Percentiles rank a stretch among this genome's conserved stretches.
phyloP scores from a whole-genome alignment of 2,888 invertebrate species.

The Brassicogethes aeneus region DNA sequence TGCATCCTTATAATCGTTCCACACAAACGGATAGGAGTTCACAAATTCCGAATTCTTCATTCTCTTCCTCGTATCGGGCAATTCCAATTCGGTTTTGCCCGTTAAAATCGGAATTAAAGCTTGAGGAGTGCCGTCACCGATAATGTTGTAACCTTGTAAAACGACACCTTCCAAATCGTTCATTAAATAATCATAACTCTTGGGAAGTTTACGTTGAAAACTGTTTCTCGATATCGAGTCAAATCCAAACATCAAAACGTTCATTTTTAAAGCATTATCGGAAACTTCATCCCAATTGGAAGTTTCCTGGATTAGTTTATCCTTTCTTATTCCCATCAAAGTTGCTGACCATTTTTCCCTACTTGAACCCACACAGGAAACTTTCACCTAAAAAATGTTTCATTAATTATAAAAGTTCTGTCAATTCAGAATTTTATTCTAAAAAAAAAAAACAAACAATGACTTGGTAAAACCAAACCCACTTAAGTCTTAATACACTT shows the following conservation, averaged over 20 bases:
- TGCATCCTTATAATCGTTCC: constrained; percentile 63
- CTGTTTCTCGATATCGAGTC: constrained; percentile 82
- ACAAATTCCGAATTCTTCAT: constrained; percentile 55
- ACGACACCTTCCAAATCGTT: constrained; percentile 53
- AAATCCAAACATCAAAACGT: constrained; percentile 78
- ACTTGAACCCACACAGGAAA: constrained; percentile 49
- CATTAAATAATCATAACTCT: constrained; percentile 60
- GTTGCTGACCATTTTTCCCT: constrained; percentile 59
- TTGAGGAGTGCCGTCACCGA: constrained; percentile 81
- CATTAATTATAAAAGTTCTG: no score
- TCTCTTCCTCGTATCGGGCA: constrained; percentile 75
- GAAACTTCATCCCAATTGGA: constrained; percentile 44
- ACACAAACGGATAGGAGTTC: constrained; percentile 77
- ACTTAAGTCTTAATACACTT: no score
- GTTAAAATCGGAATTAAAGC: constrained; percentile 83
- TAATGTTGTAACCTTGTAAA: constrained; percentile 70
- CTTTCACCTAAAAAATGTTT: constrained; percentile 49
- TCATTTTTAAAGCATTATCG: constrained; percentile 46
- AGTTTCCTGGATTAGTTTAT: constrained; percentile 39
- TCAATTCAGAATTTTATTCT: no score
- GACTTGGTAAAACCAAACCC: no score
- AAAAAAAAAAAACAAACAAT: no score
- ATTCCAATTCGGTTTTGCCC: constrained; percentile 74
- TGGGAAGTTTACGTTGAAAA: constrained; percentile 69
- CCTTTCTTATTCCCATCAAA: constrained; percentile 51